Percentiles rank a stretch among this genome's conserved stretches.
Evolutionary conservation across 2,797 vertebrate species (phyloP).

Genomic region (Zenarchopterus dispar): DNA sequence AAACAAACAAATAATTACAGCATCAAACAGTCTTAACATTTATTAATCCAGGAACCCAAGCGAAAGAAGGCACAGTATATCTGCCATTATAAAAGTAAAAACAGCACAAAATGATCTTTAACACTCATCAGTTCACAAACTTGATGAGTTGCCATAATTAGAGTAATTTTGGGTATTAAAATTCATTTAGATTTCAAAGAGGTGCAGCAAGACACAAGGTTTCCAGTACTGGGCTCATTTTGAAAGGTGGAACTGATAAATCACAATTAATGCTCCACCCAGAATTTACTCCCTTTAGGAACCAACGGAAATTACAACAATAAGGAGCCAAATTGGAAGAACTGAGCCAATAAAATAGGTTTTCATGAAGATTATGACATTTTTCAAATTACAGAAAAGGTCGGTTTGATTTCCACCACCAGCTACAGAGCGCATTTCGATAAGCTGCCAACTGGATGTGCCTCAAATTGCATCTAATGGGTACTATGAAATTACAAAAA

Average conservation of each 20-base stretch:
- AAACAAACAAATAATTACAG: too few species aligned
- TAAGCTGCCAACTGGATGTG: conserved; percentile 6
- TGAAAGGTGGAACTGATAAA: conserved; percentile 11
- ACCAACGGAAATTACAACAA: conserved; percentile 36
- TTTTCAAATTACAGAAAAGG: conserved; percentile 37
- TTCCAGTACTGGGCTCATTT: not conserved
- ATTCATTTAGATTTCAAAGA: not conserved
- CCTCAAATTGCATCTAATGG: conserved; percentile 21
- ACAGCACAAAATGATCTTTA: not conserved
- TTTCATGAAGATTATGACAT: conserved; percentile 24
- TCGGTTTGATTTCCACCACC: conserved; percentile 15
- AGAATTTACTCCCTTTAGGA: conserved; percentile 38
- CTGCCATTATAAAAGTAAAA: too few species aligned
- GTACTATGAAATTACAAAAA: conserved; percentile 9
- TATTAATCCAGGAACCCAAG: too few species aligned
- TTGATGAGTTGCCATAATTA: conserved; percentile 7
- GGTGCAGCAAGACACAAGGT: not conserved
- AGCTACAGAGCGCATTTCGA: conserved; percentile 17
- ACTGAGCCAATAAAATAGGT: conserved; percentile 35
- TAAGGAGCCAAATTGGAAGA: conserved; percentile 22
- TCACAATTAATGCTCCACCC: conserved; percentile 14
- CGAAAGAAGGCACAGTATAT: too few species aligned
- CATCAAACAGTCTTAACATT: too few species aligned
- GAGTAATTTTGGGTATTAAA: not conserved
- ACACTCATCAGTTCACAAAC: not conserved